Percentiles rank a stretch among this genome's conserved stretches.
These are phyloP conservation scores for Phragmatobia fuliginosa DNA, from an alignment of 2,888 invertebrate genomes.

Conservation along the genomic window DNA sequence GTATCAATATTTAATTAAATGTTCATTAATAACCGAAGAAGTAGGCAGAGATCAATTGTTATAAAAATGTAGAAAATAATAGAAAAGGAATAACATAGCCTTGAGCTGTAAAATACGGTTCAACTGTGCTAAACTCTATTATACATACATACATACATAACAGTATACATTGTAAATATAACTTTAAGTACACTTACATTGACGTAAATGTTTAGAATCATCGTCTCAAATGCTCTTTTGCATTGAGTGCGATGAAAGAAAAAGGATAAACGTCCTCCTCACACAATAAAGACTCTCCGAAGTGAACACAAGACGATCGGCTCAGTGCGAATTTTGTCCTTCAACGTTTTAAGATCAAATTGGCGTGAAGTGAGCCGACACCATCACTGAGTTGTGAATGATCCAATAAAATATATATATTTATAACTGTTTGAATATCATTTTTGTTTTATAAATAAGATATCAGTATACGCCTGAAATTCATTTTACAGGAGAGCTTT, in stretches of 20 bases:
- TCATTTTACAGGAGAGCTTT: constrained; percentile 10
- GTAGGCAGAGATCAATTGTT: too few relatives aligned
- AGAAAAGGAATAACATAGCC: too few relatives aligned
- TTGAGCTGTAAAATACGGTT: too few relatives aligned
- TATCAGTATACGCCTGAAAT: neutral
- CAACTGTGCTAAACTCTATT: too few relatives aligned
- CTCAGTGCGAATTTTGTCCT: neutral
- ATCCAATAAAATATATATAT: neutral
- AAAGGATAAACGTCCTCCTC: neutral
- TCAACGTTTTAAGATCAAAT: neutral
- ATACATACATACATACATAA: neutral
- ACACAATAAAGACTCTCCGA: neutral
- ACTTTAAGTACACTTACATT: neutral
- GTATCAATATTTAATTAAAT: too few relatives aligned
- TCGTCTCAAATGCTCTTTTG: neutral
- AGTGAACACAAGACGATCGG: constrained; percentile 3
- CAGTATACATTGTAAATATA: neutral
- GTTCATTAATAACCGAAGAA: too few relatives aligned
- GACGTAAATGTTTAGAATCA: neutral
- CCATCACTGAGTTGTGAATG: constrained; percentile 4
- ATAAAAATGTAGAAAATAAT: too few relatives aligned
- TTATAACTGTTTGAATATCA: neutral
- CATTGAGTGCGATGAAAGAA: neutral
- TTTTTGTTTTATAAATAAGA: neutral
- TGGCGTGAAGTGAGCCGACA: neutral